Base-by-base conservation (phyloP, 2,113 vertebrate species). In the Oreotragus oreotragus region DNA sequence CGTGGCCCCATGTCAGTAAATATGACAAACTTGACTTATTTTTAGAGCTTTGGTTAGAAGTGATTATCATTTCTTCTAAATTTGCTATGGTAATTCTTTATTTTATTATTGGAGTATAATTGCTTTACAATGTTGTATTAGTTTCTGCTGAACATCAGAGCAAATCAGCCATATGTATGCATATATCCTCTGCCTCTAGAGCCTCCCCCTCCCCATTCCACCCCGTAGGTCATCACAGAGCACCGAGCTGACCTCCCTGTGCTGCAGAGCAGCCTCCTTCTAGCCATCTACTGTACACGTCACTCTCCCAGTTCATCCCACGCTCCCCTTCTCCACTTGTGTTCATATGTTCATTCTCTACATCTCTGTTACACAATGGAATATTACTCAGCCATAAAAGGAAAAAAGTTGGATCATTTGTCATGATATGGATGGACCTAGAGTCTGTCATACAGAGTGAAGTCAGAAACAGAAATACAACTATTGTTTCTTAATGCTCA, bases 41-140 rank as follows among this genome's bases (percentile, higher is more conserved):
- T 90, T 33, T 55, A 45, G 25, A 85, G 23, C 58, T 89, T 84
- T 93, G n/a, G 39, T 83, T 60, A 85, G 51, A 88, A 19, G n/a
- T 60, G 25, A 19, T 51, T 10, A 51, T 45, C 16, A 94, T 87
- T 87, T 88, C 33, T 92, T 64, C 45, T 64, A n/a, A 70, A 53
- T 84, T 80, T 33, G 91, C 53, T 86, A 53, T 2, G 17, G 45
- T 58, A 30, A 53, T 64, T 4, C 8, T 47, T 3, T 49, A 76
- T 60, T 87, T 83, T 23, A 14, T 76, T 43, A 43, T 76, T 43
- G 39, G 70, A 27, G 21, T 14, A 27, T 14, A 76, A 27, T 76
- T 43, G 23, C 39, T 76, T 76, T 15, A 76, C 70, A 76, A 12
- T 27, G 23, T 43, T 0, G 2, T 43, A 10, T 76, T 43, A 43